Evolutionary conservation across 1,140 invertebrate genomes (phyloP), one percentile per base, ranked within the genome.

Genomic region (Tetramorium simillimum): DNA sequence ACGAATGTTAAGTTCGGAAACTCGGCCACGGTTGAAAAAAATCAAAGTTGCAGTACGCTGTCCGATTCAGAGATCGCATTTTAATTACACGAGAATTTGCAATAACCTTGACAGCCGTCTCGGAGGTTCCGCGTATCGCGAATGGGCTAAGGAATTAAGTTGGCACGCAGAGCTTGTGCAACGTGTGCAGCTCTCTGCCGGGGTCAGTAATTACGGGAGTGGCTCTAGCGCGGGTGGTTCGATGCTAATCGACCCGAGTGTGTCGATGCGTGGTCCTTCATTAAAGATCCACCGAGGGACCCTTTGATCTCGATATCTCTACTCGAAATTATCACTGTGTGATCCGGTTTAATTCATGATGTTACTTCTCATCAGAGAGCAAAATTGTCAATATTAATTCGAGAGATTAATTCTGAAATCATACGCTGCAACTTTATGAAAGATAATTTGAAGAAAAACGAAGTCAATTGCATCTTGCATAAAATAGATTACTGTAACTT

Each of bases 141-240:
- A 75, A 77, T 46, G 18, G 24, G 73, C 33, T 72, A 88, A 86
- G 75, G 63, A 78, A 90, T 91, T 90, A 90, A 77, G 70, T 86
- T 84, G 89, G 77, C 72, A 90, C 82, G 86, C 72, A 62, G 72
- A 53, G 58, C 72, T 87, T 37, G 37, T 46, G 53, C 53, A 56
- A 81, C 5, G 33, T 81, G 77, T 75, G 40, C 28, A 37, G 58
- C 87, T 56, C 80, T 76, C 51, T n/a, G 16, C 56, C 21, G 49
- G 62, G 75, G 78, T 90, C 73, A 85, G 77, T 84, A 90, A 90
- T 90, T 90, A 90, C 80, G 80, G 28, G 49, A 90, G 80, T 89
- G 67, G 86, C 33, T 69, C n/a, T 21, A 63, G 18, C 72, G 46
- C 51, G 51, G 85, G n/a, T 75, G 37, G 37, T 14, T 18, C 75